Conservation (phyloP, 53 echinoderm and acorn worm species). For the Paracentrotus lividus region DNA sequence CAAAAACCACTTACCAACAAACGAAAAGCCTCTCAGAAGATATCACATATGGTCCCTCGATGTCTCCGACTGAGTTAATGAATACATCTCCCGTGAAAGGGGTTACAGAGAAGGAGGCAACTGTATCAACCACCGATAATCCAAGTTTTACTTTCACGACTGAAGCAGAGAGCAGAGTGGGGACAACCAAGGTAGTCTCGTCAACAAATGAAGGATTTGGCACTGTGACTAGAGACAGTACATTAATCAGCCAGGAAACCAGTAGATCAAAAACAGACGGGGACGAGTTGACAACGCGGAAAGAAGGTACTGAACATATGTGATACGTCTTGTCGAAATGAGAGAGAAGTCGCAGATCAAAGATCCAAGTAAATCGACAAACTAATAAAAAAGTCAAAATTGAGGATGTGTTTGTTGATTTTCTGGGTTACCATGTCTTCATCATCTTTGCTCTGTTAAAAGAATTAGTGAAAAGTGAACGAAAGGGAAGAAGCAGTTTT, state of each 20-base stretch:
- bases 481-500: no score
- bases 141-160: background rate
- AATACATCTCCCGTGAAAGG: background rate
- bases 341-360: no score
- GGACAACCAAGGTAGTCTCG: background rate
- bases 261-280: background rate
- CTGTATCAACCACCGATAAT: background rate
- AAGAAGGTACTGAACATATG: background rate
- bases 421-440: no score
- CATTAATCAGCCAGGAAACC: background rate
- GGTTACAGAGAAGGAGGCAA: background rate
- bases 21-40: background rate
- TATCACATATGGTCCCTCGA: background rate
- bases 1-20: background rate
- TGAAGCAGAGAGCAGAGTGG: background rate
- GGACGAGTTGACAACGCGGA: background rate
- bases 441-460: no score
- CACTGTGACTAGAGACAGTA: background rate
- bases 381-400: no score
- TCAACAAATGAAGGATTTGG: background rate
- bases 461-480: no score
- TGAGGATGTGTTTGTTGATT: no score
- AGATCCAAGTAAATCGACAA: no score
- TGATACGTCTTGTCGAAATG: no score
- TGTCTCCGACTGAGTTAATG: background rate